These are phyloP conservation scores for Gonocerus acuteangulatus DNA, from an alignment of 2,888 invertebrate species.

Conservation along the genomic window DNA sequence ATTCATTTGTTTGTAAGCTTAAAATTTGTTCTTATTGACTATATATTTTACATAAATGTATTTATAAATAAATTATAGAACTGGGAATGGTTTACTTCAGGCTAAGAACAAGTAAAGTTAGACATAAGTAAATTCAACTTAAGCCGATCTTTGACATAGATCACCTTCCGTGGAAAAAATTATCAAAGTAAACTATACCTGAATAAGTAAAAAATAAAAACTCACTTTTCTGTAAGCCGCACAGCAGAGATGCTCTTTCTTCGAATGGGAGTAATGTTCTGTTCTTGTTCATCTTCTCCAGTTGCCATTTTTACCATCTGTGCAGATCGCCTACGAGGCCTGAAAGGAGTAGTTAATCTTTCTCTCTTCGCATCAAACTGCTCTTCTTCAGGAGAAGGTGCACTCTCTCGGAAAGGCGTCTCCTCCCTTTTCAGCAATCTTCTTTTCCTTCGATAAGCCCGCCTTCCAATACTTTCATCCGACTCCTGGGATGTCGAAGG, in stretches of 20 bases:
- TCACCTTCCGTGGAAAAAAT: no score
- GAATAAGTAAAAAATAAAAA: no score
- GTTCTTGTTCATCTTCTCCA: conserved; percentile 5
- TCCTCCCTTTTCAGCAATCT: neutral
- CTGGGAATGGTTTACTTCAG: no score
- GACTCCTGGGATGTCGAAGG: no score
- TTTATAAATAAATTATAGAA: no score
- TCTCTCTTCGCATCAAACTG: conserved; percentile 1
- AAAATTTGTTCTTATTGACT: no score
- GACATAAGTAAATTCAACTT: no score
- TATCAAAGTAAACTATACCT: no score
- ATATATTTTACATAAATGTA: no score
- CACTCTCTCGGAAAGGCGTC: neutral
- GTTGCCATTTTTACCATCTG: conserved; percentile 6
- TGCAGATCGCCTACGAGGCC: neutral
- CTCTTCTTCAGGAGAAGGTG: neutral
- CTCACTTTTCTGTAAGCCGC: conserved; percentile 12
- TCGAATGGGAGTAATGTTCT: neutral
- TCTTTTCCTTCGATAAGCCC: neutral
- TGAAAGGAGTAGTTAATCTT: neutral
- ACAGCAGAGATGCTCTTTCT: neutral
- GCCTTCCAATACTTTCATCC: neutral
- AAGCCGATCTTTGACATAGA: no score
- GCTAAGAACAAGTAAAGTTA: no score
- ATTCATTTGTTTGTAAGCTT: no score